Base-by-base conservation (phyloP, 2,113 vertebrate genomes). In the Hippocampus guttulatus region DNA sequence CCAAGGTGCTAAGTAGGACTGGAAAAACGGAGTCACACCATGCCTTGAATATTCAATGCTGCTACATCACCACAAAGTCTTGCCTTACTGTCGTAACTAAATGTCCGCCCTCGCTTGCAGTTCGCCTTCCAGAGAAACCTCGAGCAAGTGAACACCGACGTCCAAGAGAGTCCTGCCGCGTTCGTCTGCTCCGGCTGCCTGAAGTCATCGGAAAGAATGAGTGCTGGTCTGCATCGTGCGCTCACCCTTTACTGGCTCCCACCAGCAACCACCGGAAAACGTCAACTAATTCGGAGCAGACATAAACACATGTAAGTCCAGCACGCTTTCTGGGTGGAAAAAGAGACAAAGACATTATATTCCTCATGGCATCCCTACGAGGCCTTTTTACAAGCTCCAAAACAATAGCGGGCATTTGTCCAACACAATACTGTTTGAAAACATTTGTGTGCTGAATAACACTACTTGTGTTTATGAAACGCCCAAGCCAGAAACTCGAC, bases 161-260 rank as follows among this genome's bases (percentile, higher is more conserved):
- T 41, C 71, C 67, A 78, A 5, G 47, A 45, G 12, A 1, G 20
- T 65, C 14, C 64, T 74, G 73, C 51, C 30, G 21, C 49, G 67
- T 68, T 77, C 63, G 25, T 68, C 74, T 1, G 73, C 73, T 75
- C 27, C 2, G 15, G 74, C 62, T 68, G 75, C 80, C 83, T 88
- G 85, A 73, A 83, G 85, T 71, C 71, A 70, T 86, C 82, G 92
- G 92, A 92, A 93, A 92, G 85, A 91, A 61, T 92, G 92, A 93
- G 78, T 91, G 85, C 82, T 51, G 60, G 64, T 45, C 74, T 82
- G 62, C 67, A 77, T 73, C 71, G 75, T 73, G 73, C 73, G 74
- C 64, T 68, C 78, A 74, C 75, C 64, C 47, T 76, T 86, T 70
- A 78, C 75, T 79, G 78, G 74, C 78, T n/a, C 8, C 40, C 20